phyloP scores from a whole-genome alignment of 2,113 vertebrate genomes.

The Dasyornis broadbenti region DNA sequence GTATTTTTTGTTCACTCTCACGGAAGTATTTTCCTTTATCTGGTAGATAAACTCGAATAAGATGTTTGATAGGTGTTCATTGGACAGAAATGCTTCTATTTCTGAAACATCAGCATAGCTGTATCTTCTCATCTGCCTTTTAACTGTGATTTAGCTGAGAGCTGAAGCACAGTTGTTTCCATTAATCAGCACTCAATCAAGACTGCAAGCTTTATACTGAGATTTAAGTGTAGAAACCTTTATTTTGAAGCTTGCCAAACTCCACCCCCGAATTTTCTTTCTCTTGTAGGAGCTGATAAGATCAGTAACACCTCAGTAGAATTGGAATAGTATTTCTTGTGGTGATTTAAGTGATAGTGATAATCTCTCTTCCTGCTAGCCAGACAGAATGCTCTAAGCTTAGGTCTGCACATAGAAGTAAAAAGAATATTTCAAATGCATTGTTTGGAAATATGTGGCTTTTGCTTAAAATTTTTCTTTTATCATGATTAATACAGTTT shows the following conservation, averaged over 20 bases:
- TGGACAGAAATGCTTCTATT: neutral
- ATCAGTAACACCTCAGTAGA: neutral
- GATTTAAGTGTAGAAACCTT: neutral
- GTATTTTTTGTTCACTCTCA: neutral
- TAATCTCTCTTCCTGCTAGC: neutral
- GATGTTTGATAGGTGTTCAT: neutral
- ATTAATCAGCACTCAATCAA: neutral
- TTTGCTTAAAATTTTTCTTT: neutral
- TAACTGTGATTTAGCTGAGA: neutral
- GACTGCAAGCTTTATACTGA: neutral
- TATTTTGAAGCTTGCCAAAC: neutral
- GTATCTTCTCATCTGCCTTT: neutral
- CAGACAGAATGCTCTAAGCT: neutral
- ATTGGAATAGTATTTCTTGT: neutral
- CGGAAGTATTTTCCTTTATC: neutral
- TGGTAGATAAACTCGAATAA: neutral
- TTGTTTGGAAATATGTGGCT: neutral
- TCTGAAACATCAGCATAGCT: neutral
- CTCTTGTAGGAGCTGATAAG: neutral
- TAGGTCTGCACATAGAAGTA: neutral
- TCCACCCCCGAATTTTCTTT: neutral
- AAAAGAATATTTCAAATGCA: neutral
- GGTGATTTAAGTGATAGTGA: neutral
- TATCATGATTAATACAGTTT: neutral
- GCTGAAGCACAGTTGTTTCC: neutral